Base-by-base conservation (phyloP, 2,888 invertebrate genomes). In the Thymelicus lineola region DNA sequence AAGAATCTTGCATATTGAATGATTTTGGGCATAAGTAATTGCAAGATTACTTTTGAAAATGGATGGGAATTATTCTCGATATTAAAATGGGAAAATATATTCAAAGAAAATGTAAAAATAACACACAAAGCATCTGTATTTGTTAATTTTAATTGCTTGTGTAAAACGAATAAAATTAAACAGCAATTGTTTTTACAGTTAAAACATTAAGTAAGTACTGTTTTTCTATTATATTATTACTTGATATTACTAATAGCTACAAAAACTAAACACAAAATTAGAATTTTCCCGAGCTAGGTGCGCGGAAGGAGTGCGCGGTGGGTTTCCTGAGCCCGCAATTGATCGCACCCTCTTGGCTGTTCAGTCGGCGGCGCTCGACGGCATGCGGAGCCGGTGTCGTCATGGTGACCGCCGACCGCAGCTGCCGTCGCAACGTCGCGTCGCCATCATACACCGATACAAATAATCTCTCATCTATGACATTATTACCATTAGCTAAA, bases 331-430 rank as follows among this genome's bases (percentile, higher is more conserved):
- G 83, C 80, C 80, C 82, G 82, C 82, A 87, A 92, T 92, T 92
- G 91, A 91, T 92, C 91, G 90, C 77, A 74, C 80, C 81, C 79
- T 78, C 62, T 53, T 78, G 66, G 79, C 77, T 73, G 78, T 71
- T 75, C 76, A 68, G 78, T 77, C 76, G 79, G 80, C 79, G 83
- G 78, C 81, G 79, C 79, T 77, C 76, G 79, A 80, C 79, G 83
- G 78, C 81, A 80, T 79, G 80, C 83, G 81, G 83, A 85, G 86
- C 82, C 81, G 74, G 79, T 79, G 90, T 92, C 83, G 87, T 79
- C 90, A 92, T 92, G 88, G 88, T 84, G 82, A 92, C 91, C 87
- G 89, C 82, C 89, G 84, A 81, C 82, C 83, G 82, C 83, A 84
- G 83, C 82, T 82, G 86, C 86, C 87, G 87, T 77, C 87, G 80